A percentile compares a stretch with the other conserved stretches of the same genome.
Evolutionary conservation across 2,888 invertebrate genomes (phyloP).

Genomic region (Lycaena phlaeas): DNA sequence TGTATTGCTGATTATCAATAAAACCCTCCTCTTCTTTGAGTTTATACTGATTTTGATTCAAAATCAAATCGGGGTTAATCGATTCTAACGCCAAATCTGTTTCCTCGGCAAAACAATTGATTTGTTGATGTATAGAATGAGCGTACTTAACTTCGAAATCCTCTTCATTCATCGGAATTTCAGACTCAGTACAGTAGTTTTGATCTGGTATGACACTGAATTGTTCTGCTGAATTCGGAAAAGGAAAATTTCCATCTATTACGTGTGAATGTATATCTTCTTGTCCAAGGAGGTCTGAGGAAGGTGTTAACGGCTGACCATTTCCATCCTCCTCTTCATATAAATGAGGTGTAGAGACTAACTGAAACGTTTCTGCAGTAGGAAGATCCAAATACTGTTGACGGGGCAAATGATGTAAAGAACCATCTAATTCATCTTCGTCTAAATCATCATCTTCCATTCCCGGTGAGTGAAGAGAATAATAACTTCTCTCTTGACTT

Average conservation of each 20-base stretch:
- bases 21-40: conserved; percentile 51
- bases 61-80: conserved; percentile 45
- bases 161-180: conserved; percentile 47
- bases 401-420: conserved; percentile 56
- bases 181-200: conserved; percentile 50
- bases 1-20: conserved; percentile 53
- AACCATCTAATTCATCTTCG: conserved; percentile 57
- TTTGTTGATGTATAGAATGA: conserved; percentile 46
- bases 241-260: conserved; percentile 64
- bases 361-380: conserved; percentile 75
- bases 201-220: conserved; percentile 68
- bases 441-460: conserved; percentile 60
- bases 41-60: conserved; percentile 42
- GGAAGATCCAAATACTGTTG: conserved; percentile 75
- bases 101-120: conserved; percentile 35
- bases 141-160: conserved; percentile 66
- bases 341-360: conserved; percentile 70
- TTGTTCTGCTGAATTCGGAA: conserved; percentile 62
- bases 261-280: conserved; percentile 66
- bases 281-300: conserved; percentile 57
- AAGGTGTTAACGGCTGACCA: conserved; percentile 67
- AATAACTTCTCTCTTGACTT: conserved; percentile 67
- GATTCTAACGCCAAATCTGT: conserved; percentile 36
- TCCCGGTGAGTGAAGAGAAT: conserved; percentile 54
- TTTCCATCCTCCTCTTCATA: conserved; percentile 76